Evolutionary conservation across 1,140 invertebrate species (phyloP), one percentile per base, ranked within the genome.

Genomic region (Listronotus bonariensis): DNA sequence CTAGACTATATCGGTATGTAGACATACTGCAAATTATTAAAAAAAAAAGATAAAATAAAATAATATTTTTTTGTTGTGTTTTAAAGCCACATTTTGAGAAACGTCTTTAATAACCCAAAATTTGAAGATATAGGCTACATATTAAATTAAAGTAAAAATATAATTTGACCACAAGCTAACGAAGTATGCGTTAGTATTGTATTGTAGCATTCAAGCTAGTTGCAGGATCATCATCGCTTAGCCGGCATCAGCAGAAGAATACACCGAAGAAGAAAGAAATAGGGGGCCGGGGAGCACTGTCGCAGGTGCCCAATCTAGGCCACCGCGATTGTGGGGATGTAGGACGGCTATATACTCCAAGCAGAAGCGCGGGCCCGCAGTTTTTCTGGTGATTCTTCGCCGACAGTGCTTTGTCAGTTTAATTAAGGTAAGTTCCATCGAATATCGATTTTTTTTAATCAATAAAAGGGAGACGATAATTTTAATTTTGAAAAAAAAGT

Each of bases 281-380:
- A 68, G 64, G 66, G 65, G 48, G 8, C 11, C 34, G 34, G 34
- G 34, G 34, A 36, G 8, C 34, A 4, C 11, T 36, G 34, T 36
- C 34, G 32, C 62, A 57, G 57, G 67, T 64, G 59, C 58, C 56
- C 55, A 41, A 66, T 66, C 64, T 66, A 66, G 64, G 64, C 57
- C 57, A 66, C 15, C 15, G 52, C 56, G 64, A 56, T 66, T 69
- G 76, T 77, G 76, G 76, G 76, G 76, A 78, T 78, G 73, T 78
- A 78, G 76, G 75, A 63, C 75, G 75, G 69, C 72, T 78, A 78
- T 78, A 78, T 72, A 77, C 75, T 18, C 66, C 59, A 57, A 59
- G 61, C 46, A 57, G 68, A 64, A 61, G 60, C 65, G 61, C 59
- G 41, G 55, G 51, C 64, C 58, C 67, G 48, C 70, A 75, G 74